These are phyloP conservation scores for Sialia sialis DNA, from an alignment of 2,113 vertebrate species.

Conservation along the genomic window DNA sequence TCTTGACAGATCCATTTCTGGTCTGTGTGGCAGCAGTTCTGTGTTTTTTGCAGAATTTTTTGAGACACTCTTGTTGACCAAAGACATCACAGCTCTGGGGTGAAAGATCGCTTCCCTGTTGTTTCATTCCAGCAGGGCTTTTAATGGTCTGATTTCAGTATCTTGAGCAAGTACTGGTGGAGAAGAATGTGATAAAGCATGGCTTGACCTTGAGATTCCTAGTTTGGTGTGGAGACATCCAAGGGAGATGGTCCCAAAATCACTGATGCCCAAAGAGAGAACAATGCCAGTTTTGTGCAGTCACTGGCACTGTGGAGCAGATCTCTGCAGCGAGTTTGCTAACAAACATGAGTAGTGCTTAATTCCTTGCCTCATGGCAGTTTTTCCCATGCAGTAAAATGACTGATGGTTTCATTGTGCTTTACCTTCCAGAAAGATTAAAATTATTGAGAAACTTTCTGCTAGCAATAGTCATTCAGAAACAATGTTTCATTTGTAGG, in stretches of 20 bases:
- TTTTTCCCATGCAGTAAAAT: background rate
- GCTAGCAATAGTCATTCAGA: background rate
- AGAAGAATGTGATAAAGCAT: background rate
- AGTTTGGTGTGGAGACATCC: background rate
- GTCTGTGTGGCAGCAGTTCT: background rate
- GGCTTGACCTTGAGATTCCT: background rate
- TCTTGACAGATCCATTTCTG: background rate
- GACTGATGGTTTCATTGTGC: background rate
- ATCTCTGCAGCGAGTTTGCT: background rate
- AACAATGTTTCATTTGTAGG: background rate
- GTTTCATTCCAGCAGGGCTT: background rate
- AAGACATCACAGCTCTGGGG: background rate
- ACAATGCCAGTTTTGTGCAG: background rate
- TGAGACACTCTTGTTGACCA: fast-evolving
- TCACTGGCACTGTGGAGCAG: background rate
- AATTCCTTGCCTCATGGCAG: background rate
- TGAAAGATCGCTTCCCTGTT: background rate
- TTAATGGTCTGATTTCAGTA: background rate
- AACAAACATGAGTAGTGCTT: background rate
- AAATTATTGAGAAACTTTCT: background rate
- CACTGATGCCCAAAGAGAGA: background rate
- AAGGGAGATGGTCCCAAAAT: background rate
- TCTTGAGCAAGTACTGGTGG: background rate
- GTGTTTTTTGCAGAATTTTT: background rate
- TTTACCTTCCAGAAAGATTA: background rate